Evolutionary conservation across 2,797 vertebrate genomes (phyloP), one percentile per base, ranked within the genome.

Genomic region (Myotis findleyi): DNA sequence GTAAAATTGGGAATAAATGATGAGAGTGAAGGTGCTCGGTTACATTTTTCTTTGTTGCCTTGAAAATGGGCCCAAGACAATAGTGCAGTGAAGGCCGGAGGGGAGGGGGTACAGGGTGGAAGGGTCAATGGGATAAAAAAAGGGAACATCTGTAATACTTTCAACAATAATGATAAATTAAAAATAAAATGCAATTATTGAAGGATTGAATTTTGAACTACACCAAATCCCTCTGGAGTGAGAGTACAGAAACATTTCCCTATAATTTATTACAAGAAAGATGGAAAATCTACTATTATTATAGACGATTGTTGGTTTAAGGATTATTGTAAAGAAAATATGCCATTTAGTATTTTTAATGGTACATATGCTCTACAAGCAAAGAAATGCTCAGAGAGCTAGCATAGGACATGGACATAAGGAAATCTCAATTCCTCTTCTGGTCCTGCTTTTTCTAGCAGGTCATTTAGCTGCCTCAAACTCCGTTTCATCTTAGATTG

Each of bases 151-250:
- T 59, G 25, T 59, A 59, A 30, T 59, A 59, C 57, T 27, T 59
- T 59, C 57, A 59, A 59, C 20, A 59, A 30, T 59, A 59, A 30
- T 59, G 11, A 59, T 59, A 59, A 59, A 59, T 59, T 59, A 27
- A 59, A 59, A 59, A 13, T 87, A 88, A 96, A 92, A 96, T 82
- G 41, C 10, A 76, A 49, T 75, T 84, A 77, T 47, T 87, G 44
- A 53, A 96, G 25, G 38, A 33, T 80, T 90, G 25, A 82, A 89
- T 76, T 96, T 90, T 95, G 21, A 89, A 87, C 55, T 68, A 87
- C 23, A 53, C 9, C 81, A 69, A 94, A 16, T 12, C 23, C 30
- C 21, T 7, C 18, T 76, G 23, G 89, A 93, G 36, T 81, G 81
- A 57, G 25, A 57, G 2, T 88, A 86, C n/a, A 75, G 76, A 94